Percentiles rank a stretch among this genome's conserved stretches.
Conservation (phyloP, 1,140 invertebrate genomes). For the Drosophila nasuta region DNA sequence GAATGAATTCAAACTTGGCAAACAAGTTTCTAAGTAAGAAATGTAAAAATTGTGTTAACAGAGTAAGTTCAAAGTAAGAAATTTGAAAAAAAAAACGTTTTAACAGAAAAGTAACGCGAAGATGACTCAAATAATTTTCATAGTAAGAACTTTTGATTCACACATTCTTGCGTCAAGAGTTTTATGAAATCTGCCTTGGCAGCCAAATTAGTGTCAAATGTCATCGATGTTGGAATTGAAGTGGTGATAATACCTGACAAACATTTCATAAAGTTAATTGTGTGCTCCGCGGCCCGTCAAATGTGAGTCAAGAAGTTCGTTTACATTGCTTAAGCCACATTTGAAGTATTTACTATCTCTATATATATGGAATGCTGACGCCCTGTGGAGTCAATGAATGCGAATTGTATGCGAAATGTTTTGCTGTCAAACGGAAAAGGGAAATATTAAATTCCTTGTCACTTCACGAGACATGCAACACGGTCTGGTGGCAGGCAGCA, state of each 20-base stretch:
- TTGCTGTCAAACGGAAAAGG: conserved; percentile 8
- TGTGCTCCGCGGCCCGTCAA: not conserved
- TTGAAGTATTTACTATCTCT: conserved; percentile 8
- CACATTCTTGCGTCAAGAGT: not conserved
- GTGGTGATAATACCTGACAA: not conserved
- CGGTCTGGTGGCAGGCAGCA: not conserved
- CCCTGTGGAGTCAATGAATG: conserved; percentile 2
- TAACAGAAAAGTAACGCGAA: too few species aligned
- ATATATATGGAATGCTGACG: too few species aligned
- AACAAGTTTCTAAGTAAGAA: too few species aligned
- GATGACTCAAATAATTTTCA: too few species aligned
- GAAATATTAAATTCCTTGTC: conserved; percentile 26
- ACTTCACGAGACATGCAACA: conserved; percentile 5
- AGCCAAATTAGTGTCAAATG: conserved; percentile 1
- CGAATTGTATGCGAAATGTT: conserved; percentile 21
- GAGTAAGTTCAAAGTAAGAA: too few species aligned
- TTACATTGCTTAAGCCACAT: not conserved
- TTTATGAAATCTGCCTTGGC: not conserved
- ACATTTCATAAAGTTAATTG: conserved; percentile 8
- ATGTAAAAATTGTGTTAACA: too few species aligned
- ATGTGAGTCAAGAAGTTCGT: conserved; percentile 9
- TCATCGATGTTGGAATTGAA: not conserved
- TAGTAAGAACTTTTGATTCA: not conserved
- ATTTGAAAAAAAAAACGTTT: too few species aligned
- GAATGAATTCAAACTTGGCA: too few species aligned